These are phyloP conservation scores for Gallinago nigripennis DNA, from an alignment of 2,797 vertebrate genomes.

Conservation along the genomic window DNA sequence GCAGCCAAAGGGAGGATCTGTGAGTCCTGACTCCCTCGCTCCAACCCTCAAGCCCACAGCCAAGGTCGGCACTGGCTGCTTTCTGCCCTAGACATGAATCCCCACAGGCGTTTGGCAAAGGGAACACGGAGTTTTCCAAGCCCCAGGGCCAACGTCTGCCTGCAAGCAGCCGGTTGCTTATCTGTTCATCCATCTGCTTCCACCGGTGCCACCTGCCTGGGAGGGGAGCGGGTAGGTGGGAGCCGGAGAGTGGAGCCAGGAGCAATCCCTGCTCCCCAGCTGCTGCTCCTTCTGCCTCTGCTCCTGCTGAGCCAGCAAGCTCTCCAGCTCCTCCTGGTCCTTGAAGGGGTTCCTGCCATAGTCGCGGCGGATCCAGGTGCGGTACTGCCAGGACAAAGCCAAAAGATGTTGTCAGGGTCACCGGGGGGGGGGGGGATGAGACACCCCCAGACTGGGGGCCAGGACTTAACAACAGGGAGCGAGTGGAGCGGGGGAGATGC, in stretches of 20 bases:
- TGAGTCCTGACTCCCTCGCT: accelerated
- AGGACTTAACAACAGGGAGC: not conserved
- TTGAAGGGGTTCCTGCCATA: slow-evolving; percentile 80
- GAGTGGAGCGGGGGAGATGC: accelerated
- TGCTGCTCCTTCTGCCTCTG: slow-evolving; percentile 77
- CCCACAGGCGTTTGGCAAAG: not conserved
- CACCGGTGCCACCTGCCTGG: slow-evolving; percentile 49
- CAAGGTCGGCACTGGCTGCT: accelerated
- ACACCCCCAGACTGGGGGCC: not conserved
- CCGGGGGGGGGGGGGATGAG: not conserved
- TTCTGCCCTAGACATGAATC: not conserved
- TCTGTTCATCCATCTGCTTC: slow-evolving; percentile 75
- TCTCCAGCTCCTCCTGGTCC: slow-evolving; percentile 83
- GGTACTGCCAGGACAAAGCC: slow-evolving; percentile 77
- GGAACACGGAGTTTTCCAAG: not conserved
- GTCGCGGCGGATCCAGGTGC: slow-evolving; percentile 78
- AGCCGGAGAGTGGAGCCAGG: slow-evolving; percentile 57
- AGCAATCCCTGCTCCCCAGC: slow-evolving; percentile 64
- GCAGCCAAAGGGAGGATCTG: not conserved
- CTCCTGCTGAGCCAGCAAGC: slow-evolving; percentile 78
- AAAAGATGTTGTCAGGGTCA: not conserved
- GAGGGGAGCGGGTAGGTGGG: slow-evolving; percentile 61
- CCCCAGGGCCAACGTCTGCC: not conserved
- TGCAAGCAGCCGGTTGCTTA: not conserved
- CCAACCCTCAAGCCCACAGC: accelerated